Base-by-base conservation (phyloP, 2,888 invertebrate genomes). In the Suillia variegata region DNA sequence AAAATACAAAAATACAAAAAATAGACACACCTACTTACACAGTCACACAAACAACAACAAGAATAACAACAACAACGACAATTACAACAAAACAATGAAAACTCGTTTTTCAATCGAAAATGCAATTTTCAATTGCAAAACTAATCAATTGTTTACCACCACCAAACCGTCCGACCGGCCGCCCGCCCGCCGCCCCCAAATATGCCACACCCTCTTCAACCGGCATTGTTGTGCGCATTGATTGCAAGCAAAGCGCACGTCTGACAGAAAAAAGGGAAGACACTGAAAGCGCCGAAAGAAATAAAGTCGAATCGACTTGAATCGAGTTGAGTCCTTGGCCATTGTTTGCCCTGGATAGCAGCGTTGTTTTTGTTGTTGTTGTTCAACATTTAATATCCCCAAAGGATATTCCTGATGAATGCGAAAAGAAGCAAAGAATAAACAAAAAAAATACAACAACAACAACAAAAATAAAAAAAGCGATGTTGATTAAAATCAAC, bases 141-240 rank as follows among this genome's bases (percentile, higher is more conserved):
- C 79, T 74, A 76, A 78, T 77, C 77, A 78, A 77, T 76, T 77
- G 75, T 77, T 75, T 70, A n/a, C n/a, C n/a, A n/a, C n/a, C n/a
- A n/a, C n/a, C n/a, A n/a, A n/a, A n/a, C n/a, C n/a, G n/a, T n/a
- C n/a, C n/a, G n/a, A n/a, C n/a, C n/a, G n/a, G n/a, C n/a, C n/a
- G n/a, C n/a, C n/a, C n/a, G n/a, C n/a, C n/a, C n/a, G n/a, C n/a
- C n/a, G n/a, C n/a, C n/a, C n/a, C n/a, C n/a, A n/a, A n/a, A n/a
- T n/a, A n/a, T n/a, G n/a, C n/a, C n/a, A n/a, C n/a, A n/a, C n/a
- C n/a, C n/a, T n/a, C n/a, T n/a, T n/a, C n/a, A n/a, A n/a, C n/a
- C n/a, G n/a, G n/a, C n/a, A n/a, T n/a, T n/a, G n/a, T n/a, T n/a
- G n/a, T n/a, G n/a, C n/a, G n/a, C n/a, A n/a, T n/a, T n/a, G n/a